phyloP scores from a whole-genome alignment of 2,888 invertebrate genomes.

The Lasioglossum morio region DNA sequence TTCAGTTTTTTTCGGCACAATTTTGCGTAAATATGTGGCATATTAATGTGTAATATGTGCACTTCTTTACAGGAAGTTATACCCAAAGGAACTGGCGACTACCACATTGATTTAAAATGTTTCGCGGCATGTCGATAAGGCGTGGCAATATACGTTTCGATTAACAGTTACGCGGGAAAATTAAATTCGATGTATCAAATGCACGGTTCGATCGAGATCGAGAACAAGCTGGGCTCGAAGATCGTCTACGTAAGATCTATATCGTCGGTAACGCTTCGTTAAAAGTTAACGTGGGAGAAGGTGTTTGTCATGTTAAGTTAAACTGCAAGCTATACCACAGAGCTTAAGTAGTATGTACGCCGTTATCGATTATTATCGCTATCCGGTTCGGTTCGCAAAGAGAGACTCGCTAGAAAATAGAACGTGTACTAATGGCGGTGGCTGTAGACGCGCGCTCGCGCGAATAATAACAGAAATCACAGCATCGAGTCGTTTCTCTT shows the following conservation, averaged over 20 bases:
- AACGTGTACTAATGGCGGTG: slow-evolving; percentile 24
- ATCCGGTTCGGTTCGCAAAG: slow-evolving; percentile 26
- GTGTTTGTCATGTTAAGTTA: slow-evolving; percentile 28
- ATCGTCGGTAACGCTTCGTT: slow-evolving; percentile 25
- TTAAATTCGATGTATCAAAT: slow-evolving; percentile 66
- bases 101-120: not conserved
- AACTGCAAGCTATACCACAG: slow-evolving; percentile 44
- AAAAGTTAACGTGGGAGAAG: slow-evolving; percentile 15
- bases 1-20: not conserved
- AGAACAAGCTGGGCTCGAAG: slow-evolving; percentile 30
- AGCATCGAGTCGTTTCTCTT: slow-evolving; percentile 27
- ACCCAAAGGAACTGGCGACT: not conserved
- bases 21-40: not conserved
- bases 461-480: slow-evolving; percentile 22
- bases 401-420: slow-evolving; percentile 28
- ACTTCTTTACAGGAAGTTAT: not conserved
- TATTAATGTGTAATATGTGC: not conserved
- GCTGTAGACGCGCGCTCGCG: slow-evolving; percentile 8
- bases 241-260: slow-evolving; percentile 45
- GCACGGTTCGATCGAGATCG: slow-evolving; percentile 19
- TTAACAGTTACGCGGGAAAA: slow-evolving; percentile 41
- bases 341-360: slow-evolving; percentile 30
- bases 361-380: slow-evolving; percentile 28
- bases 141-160: slow-evolving; percentile 18
- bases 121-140: slow-evolving; percentile 6